phyloP scores from a whole-genome alignment of 2,797 vertebrate genomes.

The Lophotriccus pileatus region DNA sequence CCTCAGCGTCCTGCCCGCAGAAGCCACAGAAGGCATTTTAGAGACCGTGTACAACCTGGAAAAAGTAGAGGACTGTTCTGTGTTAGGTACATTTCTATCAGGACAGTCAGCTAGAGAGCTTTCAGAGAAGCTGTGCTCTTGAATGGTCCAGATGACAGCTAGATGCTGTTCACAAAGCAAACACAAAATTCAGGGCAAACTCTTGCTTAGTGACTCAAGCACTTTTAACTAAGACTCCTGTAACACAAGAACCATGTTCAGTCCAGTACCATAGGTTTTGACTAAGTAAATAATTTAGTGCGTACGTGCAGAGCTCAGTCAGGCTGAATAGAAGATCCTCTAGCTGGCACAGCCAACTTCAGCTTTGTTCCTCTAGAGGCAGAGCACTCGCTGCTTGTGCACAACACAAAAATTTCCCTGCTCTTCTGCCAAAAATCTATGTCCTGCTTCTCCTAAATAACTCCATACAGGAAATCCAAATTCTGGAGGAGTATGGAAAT shows the following conservation, averaged over 20 bases:
- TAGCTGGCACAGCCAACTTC: not conserved
- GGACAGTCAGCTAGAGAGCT: conserved; percentile 4
- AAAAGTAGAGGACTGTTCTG: conserved; percentile 74
- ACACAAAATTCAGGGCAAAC: not conserved
- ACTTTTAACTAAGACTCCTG: not conserved
- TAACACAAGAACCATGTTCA: not conserved
- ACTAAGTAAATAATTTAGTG: not conserved
- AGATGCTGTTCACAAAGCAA: not conserved
- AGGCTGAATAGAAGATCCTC: not conserved
- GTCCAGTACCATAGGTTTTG: not conserved
- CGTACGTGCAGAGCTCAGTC: not conserved
- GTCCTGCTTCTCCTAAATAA: not conserved
- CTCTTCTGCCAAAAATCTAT: not conserved
- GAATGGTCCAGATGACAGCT: not conserved
- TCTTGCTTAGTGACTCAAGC: not conserved
- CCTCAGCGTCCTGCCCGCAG: conserved; percentile 64
- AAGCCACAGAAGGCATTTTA: conserved; percentile 79
- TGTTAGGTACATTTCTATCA: conserved; percentile 77
- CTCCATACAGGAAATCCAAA: not conserved
- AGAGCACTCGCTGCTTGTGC: not conserved
- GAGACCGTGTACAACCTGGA: conserved; percentile 80
- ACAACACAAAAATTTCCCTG: rapidly evolving
- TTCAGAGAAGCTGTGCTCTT: not conserved
- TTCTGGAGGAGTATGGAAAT: not conserved
- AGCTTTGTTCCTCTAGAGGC: not conserved